Conservation (phyloP, 2,797 vertebrate species). For the Cossypha caffra region DNA sequence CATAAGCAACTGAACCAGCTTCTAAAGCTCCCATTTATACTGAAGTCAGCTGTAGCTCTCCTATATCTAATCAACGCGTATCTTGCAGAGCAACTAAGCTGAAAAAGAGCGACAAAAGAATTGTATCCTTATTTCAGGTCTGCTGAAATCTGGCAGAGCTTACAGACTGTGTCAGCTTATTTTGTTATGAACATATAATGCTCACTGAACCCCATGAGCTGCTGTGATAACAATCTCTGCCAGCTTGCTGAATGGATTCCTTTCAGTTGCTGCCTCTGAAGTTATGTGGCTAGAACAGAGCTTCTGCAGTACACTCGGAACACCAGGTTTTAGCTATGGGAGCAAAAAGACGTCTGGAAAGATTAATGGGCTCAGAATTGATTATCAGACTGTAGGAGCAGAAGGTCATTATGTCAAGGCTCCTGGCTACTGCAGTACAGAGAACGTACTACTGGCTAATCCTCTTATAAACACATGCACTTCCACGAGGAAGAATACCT, state of each 20-base stretch:
- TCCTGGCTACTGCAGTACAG: neutral
- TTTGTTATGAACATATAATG: slow-evolving; percentile 38
- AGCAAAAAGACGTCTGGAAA: slow-evolving; percentile 6
- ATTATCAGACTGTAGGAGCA: neutral
- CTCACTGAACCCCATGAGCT: slow-evolving; percentile 39
- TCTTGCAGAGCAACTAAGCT: neutral
- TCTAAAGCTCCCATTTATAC: neutral
- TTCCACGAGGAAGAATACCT: neutral
- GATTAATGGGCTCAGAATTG: neutral
- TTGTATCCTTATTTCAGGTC: neutral
- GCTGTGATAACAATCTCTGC: slow-evolving; percentile 55
- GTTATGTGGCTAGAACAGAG: neutral
- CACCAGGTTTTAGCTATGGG: neutral
- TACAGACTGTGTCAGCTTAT: slow-evolving; percentile 42
- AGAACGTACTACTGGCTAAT: neutral
- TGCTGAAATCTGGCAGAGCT: slow-evolving; percentile 31
- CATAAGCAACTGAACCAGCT: neutral
- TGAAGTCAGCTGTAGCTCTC: neutral
- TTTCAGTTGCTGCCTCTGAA: slow-evolving; percentile 52
- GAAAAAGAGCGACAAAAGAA: slow-evolving; percentile 24
- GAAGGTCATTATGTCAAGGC: neutral
- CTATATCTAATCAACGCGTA: neutral
- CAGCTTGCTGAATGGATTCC: slow-evolving; percentile 55
- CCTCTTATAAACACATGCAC: neutral
- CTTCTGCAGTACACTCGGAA: neutral